Percentiles rank a stretch among this genome's conserved stretches.
Conservation (phyloP, 2,888 invertebrate genomes). For the Dorcus parallelipipedus region DNA sequence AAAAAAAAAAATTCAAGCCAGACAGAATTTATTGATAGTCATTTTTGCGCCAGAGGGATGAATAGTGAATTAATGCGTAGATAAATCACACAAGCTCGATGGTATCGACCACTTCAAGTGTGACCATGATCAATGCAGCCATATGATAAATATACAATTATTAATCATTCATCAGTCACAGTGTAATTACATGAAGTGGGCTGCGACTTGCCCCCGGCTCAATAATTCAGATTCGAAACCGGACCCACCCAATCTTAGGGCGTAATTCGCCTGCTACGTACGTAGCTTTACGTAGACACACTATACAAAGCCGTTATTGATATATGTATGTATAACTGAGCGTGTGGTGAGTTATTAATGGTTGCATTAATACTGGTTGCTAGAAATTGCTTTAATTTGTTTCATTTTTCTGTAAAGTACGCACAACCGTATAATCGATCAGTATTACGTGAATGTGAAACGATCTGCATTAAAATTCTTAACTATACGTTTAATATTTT, state of each 20-base stretch:
- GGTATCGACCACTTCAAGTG: constrained; percentile 37
- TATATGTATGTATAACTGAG: neutral
- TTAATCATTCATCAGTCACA: constrained; percentile 47
- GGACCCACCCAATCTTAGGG: constrained; percentile 22
- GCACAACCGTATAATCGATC: too few relatives aligned
- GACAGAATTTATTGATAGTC: constrained; percentile 28
- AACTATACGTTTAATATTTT: neutral
- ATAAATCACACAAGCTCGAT: constrained; percentile 40
- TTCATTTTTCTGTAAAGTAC: too few relatives aligned
- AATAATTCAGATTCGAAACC: constrained; percentile 25
- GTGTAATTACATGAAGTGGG: constrained; percentile 42
- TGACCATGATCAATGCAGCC: constrained; percentile 43
- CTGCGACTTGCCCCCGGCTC: constrained; percentile 25
- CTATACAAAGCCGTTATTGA: neutral
- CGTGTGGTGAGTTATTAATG: neutral
- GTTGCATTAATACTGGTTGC: neutral
- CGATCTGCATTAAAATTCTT: neutral
- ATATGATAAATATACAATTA: constrained; percentile 46
- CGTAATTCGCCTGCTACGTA: constrained; percentile 3
- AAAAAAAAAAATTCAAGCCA: constrained; percentile 9
- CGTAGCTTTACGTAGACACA: neutral
- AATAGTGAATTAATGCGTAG: constrained; percentile 41
- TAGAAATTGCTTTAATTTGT: neutral
- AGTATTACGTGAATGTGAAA: too few relatives aligned
- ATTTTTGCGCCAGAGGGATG: constrained; percentile 33